These are phyloP conservation scores for Prietella phreatophila DNA, from an alignment of 2,113 vertebrate genomes.

Conservation along the genomic window DNA sequence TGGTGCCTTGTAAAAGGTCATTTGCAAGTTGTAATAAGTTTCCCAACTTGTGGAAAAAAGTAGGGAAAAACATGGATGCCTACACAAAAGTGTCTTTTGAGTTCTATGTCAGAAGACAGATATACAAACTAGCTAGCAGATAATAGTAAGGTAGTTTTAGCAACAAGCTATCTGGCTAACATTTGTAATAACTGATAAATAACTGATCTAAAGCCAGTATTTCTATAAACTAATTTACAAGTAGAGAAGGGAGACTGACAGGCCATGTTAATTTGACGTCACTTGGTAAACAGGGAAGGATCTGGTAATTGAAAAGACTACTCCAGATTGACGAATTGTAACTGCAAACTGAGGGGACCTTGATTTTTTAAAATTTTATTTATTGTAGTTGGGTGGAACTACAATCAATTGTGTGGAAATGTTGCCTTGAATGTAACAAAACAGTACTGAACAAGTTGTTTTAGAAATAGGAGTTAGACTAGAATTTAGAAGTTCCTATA, in stretches of 20 bases:
- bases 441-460: background rate
- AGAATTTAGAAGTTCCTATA: background rate
- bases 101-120: background rate
- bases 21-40: background rate
- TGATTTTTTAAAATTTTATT: background rate
- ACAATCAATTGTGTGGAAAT: background rate
- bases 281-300: background rate
- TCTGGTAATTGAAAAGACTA: background rate
- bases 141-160: background rate
- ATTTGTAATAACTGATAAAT: background rate
- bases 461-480: background rate
- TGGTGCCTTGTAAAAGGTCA: background rate
- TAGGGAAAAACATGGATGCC: background rate
- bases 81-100: background rate
- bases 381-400: background rate
- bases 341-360: background rate
- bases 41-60: background rate
- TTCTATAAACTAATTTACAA: background rate
- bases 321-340: background rate
- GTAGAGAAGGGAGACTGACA: no score
- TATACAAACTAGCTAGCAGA: background rate
- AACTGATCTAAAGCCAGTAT: background rate
- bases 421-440: background rate
- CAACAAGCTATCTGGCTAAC: background rate
- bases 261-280: no score